Evolutionary conservation across 2,797 vertebrate genomes (phyloP), one percentile per base, ranked within the genome.

Genomic region (Pseudochirops corinnae): DNA sequence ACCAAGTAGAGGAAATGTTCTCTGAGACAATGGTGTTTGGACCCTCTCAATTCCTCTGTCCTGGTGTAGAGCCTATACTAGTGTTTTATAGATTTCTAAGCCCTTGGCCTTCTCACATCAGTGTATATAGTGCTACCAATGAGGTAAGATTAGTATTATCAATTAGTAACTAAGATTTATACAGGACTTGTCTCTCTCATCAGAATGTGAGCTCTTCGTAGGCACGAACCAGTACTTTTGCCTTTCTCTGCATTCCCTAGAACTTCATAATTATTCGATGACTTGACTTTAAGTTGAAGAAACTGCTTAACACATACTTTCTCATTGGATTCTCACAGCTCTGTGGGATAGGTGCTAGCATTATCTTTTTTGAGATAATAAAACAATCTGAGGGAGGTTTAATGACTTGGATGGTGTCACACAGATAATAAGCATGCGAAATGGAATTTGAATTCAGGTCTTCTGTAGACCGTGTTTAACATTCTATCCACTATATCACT

Each of bases 91-190:
- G 10, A 46, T 10, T 56, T 39, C 3, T 50, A 52, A 94, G 6
- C 0, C 4, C 26, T 0, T 0, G 6, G 21, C 24, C 6, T 11
- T 4, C 50, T 55, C 5, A 11, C 0, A 0, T 0, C 33, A 39
- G 74, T 52, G 1, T 0, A 55, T 39, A 21, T 39, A 28, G 12
- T 5, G 28, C 18, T 39, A 46, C 10, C 16, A 46, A 46, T 46
- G 74, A 82, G 67, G 6, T 24, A 24, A 39, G n/a, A 24, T 46
- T 82, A 82, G 24, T 46, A 24, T 82, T 21, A 24, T 5, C 46
- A 50, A 26, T 87, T 46, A 87, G 26, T 9, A 46, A 46, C 74
- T 11, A 87, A 87, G 1, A 50, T 46, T 87, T 87, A 46, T 50
- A 26, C 18, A 74, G 6, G 3, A 50, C 74, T 26, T 26, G 21